Base-by-base conservation (phyloP, 2,113 vertebrate genomes). In the Coptodon bakossiorum region DNA sequence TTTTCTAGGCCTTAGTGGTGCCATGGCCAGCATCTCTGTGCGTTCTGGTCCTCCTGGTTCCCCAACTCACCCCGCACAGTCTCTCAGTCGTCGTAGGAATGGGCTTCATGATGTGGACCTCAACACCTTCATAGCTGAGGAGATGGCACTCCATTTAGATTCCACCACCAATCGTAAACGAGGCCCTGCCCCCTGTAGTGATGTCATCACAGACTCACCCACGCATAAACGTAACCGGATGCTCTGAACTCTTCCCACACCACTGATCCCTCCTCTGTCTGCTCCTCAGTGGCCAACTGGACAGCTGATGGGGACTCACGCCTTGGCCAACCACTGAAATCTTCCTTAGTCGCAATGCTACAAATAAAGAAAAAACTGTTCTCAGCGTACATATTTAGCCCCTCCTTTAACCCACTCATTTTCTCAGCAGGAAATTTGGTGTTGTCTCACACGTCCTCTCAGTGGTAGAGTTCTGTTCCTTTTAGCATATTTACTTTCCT, bases 171-270 rank as follows among this genome's bases (percentile, higher is more conserved):
- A 97, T 96, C 98, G 99, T 95, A 99, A 99, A 96, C 98, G 99
- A 95, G 98, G 97, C 96, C 98, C 99, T 92, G 97, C 98, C 96
- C 98, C 99, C 95, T 99, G 98, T 96, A 97, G 97, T 95, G 98
- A 99, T 91, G 98, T 98, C 97, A 98, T 99, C 96, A 98, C 98
- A 97, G 99, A 99, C 98, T 99, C 99, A 90, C 98, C 99, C 93
- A 99, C 98, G 94, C 98, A 99, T 97, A 99, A 99, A 98, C 98
- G 99, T 97, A 99, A 99, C 97, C 96, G 99, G 97, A 98, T 99
- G 98, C 98, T 99, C 97, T 99, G 98, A 98, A 97, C 93, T 95
- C 95, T 96, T 93, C 94, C 93, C 89, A 96, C 84, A 81, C 73
- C 82, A 84, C 85, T 29, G 40, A 90, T 81, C 87, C 90, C 81